Conservation (phyloP, 2,888 invertebrate species). For the Lumbricus terrestris region DNA sequence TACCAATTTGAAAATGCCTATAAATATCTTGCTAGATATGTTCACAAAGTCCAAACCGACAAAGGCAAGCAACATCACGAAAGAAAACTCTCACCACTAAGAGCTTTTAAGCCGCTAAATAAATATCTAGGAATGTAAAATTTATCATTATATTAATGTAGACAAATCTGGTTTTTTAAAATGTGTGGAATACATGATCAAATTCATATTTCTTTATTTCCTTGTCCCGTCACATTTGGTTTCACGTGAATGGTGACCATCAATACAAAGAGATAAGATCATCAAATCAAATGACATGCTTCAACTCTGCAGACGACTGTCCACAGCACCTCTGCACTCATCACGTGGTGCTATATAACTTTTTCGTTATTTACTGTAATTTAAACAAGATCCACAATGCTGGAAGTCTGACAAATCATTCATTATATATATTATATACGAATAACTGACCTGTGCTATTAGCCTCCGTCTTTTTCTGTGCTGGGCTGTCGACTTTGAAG, state of each 20-base stretch:
- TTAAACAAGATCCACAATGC: not conserved
- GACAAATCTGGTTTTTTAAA: not conserved
- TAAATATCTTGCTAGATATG: no score
- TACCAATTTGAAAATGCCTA: no score
- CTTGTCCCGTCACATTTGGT: not conserved
- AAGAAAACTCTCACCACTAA: not conserved
- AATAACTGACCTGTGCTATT: not conserved
- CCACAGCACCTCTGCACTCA: not conserved
- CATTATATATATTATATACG: not conserved
- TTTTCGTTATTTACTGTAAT: not conserved
- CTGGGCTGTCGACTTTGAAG: constrained; percentile 51
- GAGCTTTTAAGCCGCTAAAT: not conserved
- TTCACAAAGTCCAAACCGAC: no score
- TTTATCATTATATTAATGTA: not conserved
- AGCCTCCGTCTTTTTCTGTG: constrained; percentile 32
- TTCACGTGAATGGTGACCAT: not conserved
- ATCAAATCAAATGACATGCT: not conserved
- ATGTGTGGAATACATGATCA: not conserved
- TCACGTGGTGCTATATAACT: not conserved
- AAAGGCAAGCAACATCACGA: no score
- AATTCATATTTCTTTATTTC: not conserved
- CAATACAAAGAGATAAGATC: not conserved
- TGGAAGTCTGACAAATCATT: not conserved
- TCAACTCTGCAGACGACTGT: not conserved
- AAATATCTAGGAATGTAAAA: not conserved